Base-by-base conservation (phyloP, 2,888 invertebrate species). In the Venustoraphidia nigricollis region DNA sequence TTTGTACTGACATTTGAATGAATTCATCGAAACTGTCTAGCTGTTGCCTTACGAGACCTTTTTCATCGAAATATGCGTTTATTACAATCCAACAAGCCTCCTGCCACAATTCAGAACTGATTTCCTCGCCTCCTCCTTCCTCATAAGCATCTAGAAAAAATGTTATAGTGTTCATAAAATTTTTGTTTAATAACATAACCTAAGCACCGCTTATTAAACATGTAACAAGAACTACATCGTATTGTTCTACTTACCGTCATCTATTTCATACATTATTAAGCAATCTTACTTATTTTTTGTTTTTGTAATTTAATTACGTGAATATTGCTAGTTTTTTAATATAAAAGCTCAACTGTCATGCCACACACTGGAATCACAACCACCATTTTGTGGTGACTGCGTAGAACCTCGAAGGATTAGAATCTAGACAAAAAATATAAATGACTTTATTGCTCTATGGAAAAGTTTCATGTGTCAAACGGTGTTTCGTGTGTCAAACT, bases 51-150 rank as follows among this genome's bases (percentile, higher is more conserved):
- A 99, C 98, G 54, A 99, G 76, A 66, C 98, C 98, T 69, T 99
- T 99, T 66, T 99, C 99, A 64, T 99, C 98, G 64, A 99, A 99
- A 68, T 98, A 99, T 0, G 98, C 94, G 64, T 96, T 96, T 62
- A 99, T 99, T 52, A 99, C 97, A 62, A 98, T 96, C 98, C 98
- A 99, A 62, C 98, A 98, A 41, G 98, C 98, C 73, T 97, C 97
- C 68, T 98, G 97, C 98, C 98, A 99, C 54, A 97, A 72, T 64
- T 98, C 97, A 8, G 94, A 86, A 36, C 94, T 92, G 60, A 98
- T 95, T 70, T 98, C 97, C 66, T 93, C 95, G 10, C 81, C 81
- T 64, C 90, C 90, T 60, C 89, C 88, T 61, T 91, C 90, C 55
- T 89, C 90, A 66, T 77, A 85, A 57, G 64, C 65, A 52, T 68